phyloP scores from a whole-genome alignment of 2,113 vertebrate genomes.

The Psittacara wagleri region DNA sequence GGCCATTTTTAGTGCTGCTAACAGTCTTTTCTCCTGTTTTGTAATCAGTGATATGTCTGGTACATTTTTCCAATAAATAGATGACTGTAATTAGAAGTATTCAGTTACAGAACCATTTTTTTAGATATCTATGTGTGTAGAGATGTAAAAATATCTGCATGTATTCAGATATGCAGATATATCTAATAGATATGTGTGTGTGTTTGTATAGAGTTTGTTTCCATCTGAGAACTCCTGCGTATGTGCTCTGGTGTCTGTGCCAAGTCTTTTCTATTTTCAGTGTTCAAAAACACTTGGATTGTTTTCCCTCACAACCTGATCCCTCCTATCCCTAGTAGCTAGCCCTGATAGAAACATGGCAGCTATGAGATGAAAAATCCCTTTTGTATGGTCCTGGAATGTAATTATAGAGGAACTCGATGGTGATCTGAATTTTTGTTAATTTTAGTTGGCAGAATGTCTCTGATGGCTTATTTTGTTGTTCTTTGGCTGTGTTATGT shows the following conservation, averaged over 20 bases:
- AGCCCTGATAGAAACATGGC: background rate
- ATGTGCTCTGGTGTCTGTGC: background rate
- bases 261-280: background rate
- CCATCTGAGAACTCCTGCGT: background rate
- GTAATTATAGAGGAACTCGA: background rate
- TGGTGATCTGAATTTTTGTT: background rate
- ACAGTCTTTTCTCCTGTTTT: background rate
- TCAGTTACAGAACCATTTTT: background rate
- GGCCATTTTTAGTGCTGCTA: background rate
- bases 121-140: background rate
- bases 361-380: background rate
- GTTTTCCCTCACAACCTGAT: background rate
- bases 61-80: background rate
- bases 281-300: background rate
- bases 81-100: background rate
- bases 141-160: background rate
- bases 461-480: background rate
- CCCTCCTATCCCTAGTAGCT: background rate
- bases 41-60: background rate
- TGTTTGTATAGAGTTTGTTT: background rate
- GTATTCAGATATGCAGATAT: background rate
- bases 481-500: background rate
- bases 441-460: background rate
- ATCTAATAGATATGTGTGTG: background rate
- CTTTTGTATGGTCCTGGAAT: background rate